These are phyloP conservation scores for Smutsia gigantea DNA, from an alignment of 2,797 vertebrate genomes.

Conservation along the genomic window DNA sequence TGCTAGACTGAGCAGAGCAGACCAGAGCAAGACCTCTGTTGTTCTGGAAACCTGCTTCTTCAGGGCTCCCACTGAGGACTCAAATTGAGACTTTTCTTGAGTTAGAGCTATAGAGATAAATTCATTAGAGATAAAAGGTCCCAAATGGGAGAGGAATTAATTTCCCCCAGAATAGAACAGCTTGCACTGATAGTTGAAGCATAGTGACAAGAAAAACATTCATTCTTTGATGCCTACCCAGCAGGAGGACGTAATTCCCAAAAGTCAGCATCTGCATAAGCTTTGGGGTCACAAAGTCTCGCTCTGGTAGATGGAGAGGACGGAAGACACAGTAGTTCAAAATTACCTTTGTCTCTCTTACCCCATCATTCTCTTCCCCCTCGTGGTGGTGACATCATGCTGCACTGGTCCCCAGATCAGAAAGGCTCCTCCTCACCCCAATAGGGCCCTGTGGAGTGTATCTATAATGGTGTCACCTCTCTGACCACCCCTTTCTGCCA, in stretches of 20 bases:
- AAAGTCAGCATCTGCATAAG: neutral
- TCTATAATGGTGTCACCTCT: neutral
- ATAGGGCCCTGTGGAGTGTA: neutral
- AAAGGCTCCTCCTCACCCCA: neutral
- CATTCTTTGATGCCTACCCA: neutral
- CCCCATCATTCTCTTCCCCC: neutral
- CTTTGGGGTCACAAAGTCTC: no score
- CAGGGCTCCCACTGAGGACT: neutral
- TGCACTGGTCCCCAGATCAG: neutral
- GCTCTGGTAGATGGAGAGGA: neutral
- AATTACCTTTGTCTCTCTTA: neutral
- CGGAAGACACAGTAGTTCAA: neutral
- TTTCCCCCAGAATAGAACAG: neutral
- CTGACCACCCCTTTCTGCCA: neutral
- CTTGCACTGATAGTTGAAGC: neutral
- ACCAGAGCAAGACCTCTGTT: neutral
- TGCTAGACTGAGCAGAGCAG: neutral
- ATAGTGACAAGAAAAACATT: neutral
- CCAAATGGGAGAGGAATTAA: neutral
- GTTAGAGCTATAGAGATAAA: neutral
- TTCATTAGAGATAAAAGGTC: neutral
- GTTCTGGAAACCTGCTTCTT: neutral
- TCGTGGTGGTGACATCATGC: neutral
- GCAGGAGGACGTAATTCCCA: neutral
- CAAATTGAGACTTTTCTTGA: neutral